Percentiles rank a stretch among this genome's conserved stretches.
Conservation (phyloP, 2,797 vertebrate species). For the Aythya fuligula region DNA sequence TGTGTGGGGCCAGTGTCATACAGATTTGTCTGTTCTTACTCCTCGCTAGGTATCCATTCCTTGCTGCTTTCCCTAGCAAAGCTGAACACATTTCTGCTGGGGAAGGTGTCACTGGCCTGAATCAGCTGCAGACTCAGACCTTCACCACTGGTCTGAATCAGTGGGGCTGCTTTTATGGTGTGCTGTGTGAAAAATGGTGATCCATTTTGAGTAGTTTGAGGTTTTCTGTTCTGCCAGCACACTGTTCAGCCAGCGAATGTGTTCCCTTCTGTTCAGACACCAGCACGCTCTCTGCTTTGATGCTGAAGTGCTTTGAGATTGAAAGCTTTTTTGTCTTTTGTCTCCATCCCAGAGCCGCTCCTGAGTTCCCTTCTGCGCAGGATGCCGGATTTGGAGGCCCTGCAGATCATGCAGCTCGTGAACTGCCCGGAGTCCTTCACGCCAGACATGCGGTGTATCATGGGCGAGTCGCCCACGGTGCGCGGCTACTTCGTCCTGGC, state of each 20-base stretch:
- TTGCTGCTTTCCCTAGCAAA: background rate
- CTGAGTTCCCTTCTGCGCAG: constrained; percentile 89
- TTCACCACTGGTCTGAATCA: background rate
- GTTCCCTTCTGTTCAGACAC: background rate
- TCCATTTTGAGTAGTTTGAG: background rate
- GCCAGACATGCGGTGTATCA: constrained; percentile 95
- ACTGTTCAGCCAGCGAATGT: background rate
- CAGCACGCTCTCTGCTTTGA: background rate
- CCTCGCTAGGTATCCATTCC: rapidly evolving
- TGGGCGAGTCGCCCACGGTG: constrained; percentile 90
- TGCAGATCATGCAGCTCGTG: constrained; percentile 94
- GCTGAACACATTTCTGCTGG: rapidly evolving
- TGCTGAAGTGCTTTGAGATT: background rate
- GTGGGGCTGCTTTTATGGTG: background rate
- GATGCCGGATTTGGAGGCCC: constrained; percentile 88
- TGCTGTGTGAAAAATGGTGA: background rate
- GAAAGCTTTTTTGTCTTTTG: background rate
- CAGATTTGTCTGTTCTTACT: background rate
- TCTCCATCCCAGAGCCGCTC: constrained; percentile 85
- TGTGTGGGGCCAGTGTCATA: rapidly evolving
- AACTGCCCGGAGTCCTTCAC: constrained; percentile 98
- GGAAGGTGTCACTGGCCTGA: background rate
- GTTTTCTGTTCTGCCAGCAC: background rate
- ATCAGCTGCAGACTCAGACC: no score
- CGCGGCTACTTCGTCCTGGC: constrained; percentile 92